These are phyloP conservation scores for Pedetes capensis DNA, from an alignment of 2,113 vertebrate species.

Conservation along the genomic window DNA sequence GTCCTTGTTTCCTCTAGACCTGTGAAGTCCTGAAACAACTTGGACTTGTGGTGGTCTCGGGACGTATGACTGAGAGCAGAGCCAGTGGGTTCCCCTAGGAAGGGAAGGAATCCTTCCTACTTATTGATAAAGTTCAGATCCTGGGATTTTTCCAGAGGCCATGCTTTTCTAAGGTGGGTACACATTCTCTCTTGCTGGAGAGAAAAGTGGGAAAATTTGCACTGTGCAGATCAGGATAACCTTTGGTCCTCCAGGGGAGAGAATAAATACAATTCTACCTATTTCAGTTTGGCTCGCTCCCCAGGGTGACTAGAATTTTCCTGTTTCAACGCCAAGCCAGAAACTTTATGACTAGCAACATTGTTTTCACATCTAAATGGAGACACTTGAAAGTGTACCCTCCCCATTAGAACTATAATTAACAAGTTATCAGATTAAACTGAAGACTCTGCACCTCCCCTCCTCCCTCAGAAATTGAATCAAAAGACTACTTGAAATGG, in stretches of 20 bases:
- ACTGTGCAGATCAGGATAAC: neutral
- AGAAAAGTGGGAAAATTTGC: slow-evolving; percentile 8
- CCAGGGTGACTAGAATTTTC: neutral
- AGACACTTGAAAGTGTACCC: slow-evolving; percentile 36
- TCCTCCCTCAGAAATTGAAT: slow-evolving; percentile 22
- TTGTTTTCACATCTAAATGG: slow-evolving; percentile 55
- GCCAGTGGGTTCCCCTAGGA: neutral
- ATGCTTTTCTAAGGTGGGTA: neutral
- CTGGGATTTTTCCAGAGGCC: slow-evolving; percentile 19
- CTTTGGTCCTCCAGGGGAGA: neutral
- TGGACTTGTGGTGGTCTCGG: neutral
- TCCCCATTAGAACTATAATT: slow-evolving; percentile 30
- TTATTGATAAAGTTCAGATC: slow-evolving; percentile 43
- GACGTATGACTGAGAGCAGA: neutral
- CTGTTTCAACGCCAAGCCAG: slow-evolving; percentile 34
- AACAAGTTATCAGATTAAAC: slow-evolving; percentile 63
- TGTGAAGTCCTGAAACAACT: neutral
- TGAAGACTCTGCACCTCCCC: slow-evolving; percentile 22
- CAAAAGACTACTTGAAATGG: slow-evolving; percentile 52
- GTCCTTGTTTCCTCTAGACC: neutral
- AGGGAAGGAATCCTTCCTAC: slow-evolving; percentile 30
- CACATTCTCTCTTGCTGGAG: slow-evolving; percentile 2
- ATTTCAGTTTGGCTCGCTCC: slow-evolving; percentile 38
- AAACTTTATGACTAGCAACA: slow-evolving; percentile 45
- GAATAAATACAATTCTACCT: neutral